These are phyloP conservation scores for Cheilosia urbana DNA, from an alignment of 2,888 invertebrate species.

Conservation along the genomic window DNA sequence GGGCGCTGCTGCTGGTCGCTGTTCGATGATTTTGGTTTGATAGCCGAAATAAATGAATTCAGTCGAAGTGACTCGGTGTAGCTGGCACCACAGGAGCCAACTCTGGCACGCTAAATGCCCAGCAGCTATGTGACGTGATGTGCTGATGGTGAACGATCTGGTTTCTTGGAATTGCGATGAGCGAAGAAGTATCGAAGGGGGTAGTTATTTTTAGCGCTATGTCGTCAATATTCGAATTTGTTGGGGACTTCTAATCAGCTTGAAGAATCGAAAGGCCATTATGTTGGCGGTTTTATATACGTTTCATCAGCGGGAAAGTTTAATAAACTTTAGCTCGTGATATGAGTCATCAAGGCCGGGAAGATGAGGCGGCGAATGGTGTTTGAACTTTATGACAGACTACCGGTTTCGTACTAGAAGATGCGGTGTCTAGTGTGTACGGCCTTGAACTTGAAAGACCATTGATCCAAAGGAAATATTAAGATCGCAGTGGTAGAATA, in stretches of 20 bases:
- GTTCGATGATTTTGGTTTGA: conserved; percentile 49
- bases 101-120: conserved; percentile 4
- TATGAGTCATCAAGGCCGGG: conserved; percentile 29
- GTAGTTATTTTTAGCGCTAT: conserved; percentile 24
- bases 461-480: too few species aligned
- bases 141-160: not conserved
- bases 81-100: conserved; percentile 55
- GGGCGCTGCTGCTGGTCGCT: not conserved
- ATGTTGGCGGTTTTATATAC: conserved; percentile 14
- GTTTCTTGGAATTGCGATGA: conserved; percentile 4
- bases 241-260: conserved; percentile 23
- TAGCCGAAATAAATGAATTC: conserved; percentile 39
- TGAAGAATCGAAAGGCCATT: conserved; percentile 9
- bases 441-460: too few species aligned
- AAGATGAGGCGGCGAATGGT: not conserved
- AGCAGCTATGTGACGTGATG: not conserved
- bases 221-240: conserved; percentile 41
- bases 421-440: too few species aligned
- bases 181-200: conserved; percentile 28
- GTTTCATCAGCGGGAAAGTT: conserved; percentile 13
- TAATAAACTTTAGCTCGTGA: conserved; percentile 21
- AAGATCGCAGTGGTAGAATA: too few species aligned
- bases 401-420: too few species aligned
- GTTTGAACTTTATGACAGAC: not conserved
- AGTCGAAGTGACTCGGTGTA: conserved; percentile 38